Percentiles rank a stretch among this genome's conserved stretches.
Conservation (phyloP, 2,888 invertebrate genomes). For the Himalopsyche tibetana region DNA sequence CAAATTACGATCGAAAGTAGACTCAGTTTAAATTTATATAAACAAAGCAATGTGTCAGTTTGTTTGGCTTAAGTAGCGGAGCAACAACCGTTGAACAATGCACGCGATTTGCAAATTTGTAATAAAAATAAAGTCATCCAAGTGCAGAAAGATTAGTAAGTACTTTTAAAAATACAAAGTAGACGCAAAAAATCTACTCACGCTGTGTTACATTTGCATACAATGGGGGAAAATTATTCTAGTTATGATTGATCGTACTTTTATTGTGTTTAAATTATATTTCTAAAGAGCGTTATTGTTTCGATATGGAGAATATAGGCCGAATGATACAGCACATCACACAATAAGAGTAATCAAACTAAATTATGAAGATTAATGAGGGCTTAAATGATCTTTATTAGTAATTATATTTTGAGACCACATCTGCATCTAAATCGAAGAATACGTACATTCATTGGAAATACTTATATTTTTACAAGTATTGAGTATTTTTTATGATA, state of each 20-base stretch:
- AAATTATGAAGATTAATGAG: too few species aligned
- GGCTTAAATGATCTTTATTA: too few species aligned
- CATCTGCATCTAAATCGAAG: too few species aligned
- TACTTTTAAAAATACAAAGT: neutral
- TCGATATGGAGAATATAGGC: constrained; percentile 3
- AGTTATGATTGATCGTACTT: constrained; percentile 13
- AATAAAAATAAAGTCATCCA: constrained; percentile 22
- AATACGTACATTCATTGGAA: too few species aligned
- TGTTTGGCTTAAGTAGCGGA: constrained; percentile 1
- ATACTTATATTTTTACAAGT: too few species aligned
- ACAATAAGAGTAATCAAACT: neutral
- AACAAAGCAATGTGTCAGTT: constrained; percentile 10
- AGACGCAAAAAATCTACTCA: neutral
- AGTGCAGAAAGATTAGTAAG: neutral
- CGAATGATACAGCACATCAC: neutral
- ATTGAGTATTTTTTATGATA: too few species aligned
- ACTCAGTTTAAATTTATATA: constrained; percentile 21
- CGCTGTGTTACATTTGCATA: constrained; percentile 5
- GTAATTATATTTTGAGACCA: too few species aligned
- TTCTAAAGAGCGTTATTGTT: neutral
- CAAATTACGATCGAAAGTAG: constrained; percentile 28
- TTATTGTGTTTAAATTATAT: neutral
- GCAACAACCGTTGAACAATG: constrained; percentile 25
- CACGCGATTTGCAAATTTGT: constrained; percentile 42
- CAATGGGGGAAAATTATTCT: constrained; percentile 18